Base-by-base conservation (phyloP, 1,140 invertebrate genomes). In the Trichomalopsis sarcophagae region DNA sequence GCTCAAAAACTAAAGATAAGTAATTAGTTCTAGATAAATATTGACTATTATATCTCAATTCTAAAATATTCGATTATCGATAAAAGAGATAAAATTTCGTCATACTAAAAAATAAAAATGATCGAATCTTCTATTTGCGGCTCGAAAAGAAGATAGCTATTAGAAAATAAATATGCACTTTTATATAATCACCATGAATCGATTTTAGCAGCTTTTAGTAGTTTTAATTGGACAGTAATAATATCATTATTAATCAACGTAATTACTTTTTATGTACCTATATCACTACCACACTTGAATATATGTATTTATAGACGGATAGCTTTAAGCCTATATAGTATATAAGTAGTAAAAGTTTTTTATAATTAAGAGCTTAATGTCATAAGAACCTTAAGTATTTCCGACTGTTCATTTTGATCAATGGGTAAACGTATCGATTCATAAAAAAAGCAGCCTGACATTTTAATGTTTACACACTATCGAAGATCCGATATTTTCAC, bases 391-490 rank as follows among this genome's bases (percentile, higher is more conserved):
- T 96, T 97, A 81, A 97, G 92, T 87, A 95, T 91, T 89, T 97
- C 96, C 74, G 96, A 97, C 90, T 97, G 97, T 87, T 95, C 95
- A 89, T 90, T 94, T 79, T 97, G 93, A 91, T 96, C 96, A 90
- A 97, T 96, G 76, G 97, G 96, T 84, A 95, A 94, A 87, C 95
- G 94, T 84, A 97, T 95, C 33, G 95, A 96, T 85, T 95, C 90
- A 90, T 96, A 96, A 90, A 95, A 95, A 89, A 94, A 94, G 91
- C 95, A 95, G 88, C 94, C 94, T 89, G 95, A 94, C 96, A 96
- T 92, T 83, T 89, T 86, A 87, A 87, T 62, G 55, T 62, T n/a
- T 62, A 62, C 17, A 87, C 23, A 27, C 27, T 27, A 27, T 10
- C 6, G 3, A 71, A 9, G 27, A 9, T 2, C n/a, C 10, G 27